phyloP scores from a whole-genome alignment of 2,888 invertebrate genomes.

The Tetropium fuscum region DNA sequence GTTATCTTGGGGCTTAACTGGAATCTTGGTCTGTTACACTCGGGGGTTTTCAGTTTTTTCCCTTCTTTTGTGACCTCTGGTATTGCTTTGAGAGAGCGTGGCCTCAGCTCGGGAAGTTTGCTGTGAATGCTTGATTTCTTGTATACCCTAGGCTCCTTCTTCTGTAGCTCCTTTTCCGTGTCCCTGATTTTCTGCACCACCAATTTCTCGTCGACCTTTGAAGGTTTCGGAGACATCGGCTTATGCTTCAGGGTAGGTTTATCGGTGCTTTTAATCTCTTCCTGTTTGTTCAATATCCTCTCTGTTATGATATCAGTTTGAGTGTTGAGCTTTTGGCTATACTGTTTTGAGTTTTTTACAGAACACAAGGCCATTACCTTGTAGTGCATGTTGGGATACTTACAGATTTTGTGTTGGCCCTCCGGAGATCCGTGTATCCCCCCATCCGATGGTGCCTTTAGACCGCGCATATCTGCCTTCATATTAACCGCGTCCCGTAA shows the following conservation, averaged over 20 bases:
- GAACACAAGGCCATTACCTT: neutral
- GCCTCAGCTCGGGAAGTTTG: neutral
- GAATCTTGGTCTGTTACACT: constrained; percentile 13
- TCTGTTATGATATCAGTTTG: constrained; percentile 23
- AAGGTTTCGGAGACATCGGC: neutral
- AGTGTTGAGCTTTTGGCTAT: constrained; percentile 4
- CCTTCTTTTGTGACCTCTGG: neutral
- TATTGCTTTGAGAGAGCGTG: neutral
- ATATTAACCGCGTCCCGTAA: constrained; percentile 5
- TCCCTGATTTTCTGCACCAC: constrained; percentile 8
- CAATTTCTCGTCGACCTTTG: neutral
- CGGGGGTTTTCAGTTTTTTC: neutral
- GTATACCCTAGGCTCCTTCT: neutral
- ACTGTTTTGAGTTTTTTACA: neutral
- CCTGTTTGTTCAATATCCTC: constrained; percentile 21
- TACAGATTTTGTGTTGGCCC: neutral
- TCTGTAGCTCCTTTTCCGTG: neutral
- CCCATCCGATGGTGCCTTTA: neutral
- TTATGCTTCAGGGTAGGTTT: neutral
- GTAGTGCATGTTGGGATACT: neutral
- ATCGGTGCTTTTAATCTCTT: constrained; percentile 6
- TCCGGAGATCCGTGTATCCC: neutral
- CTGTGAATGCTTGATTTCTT: neutral
- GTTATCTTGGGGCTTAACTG: constrained; percentile 5
- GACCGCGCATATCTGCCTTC: neutral